These are phyloP conservation scores for Cyclura pinguis DNA, from an alignment of 2,797 vertebrate genomes.

Conservation along the genomic window DNA sequence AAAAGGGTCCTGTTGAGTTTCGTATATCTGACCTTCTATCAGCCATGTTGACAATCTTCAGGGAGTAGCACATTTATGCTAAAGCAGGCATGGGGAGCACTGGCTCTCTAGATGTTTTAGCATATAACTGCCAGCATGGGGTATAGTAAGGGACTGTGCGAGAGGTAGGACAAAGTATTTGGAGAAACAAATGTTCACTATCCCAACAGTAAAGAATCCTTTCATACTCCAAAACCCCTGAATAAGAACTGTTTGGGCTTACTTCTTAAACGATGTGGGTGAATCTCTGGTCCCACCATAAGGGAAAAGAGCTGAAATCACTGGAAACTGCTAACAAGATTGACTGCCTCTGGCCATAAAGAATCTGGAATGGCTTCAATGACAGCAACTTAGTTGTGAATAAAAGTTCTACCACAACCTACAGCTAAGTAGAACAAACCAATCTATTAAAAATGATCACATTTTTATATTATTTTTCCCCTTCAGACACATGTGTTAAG, in stretches of 20 bases:
- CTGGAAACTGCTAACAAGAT: constrained; percentile 45
- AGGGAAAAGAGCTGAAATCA: constrained; percentile 54
- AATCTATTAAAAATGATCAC: constrained; percentile 46
- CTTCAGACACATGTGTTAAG: constrained; percentile 11
- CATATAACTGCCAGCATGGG: not conserved
- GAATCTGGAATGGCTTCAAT: constrained; percentile 48
- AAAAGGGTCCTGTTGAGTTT: not conserved
- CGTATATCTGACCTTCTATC: not conserved
- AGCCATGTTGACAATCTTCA: no score
- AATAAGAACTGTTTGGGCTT: not conserved
- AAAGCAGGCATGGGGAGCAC: not conserved
- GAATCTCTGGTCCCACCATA: constrained; percentile 53
- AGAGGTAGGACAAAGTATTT: no score
- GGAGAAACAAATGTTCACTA: not conserved
- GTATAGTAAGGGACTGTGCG: not conserved
- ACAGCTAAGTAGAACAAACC: constrained; percentile 41
- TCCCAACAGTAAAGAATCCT: not conserved
- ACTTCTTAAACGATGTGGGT: not conserved
- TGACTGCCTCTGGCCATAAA: not conserved
- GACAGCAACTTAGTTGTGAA: constrained; percentile 47
- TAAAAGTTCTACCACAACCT: constrained; percentile 52
- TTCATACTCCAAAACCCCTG: not conserved
- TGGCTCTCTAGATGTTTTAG: not conserved
- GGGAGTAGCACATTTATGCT: not conserved
- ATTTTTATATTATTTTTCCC: constrained; percentile 33